Evolutionary conservation across 1,140 invertebrate genomes (phyloP), one percentile per base, ranked within the genome.

Genomic region (Solen grandis): DNA sequence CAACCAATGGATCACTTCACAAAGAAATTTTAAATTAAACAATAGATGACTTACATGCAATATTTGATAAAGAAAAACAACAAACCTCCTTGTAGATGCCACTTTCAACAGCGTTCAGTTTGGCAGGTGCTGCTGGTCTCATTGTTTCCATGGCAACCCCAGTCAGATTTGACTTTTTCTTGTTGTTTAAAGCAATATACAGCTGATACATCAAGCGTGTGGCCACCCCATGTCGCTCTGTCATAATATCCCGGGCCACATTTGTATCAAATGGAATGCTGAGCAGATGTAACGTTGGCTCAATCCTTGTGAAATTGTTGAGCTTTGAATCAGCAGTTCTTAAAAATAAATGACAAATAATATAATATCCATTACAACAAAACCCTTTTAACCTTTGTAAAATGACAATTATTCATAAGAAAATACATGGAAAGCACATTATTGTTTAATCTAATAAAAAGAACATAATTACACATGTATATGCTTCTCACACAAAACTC

Each of bases 121-220:
- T 92, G n/a, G 89, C 88, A 41, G 89, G 90, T 27, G 92, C 91
- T 57, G 90, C 87, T 14, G 92, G 88, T 27, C 88, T 88, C 86
- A 92, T 92, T 13, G 91, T 92, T 87, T 92, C 91, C 91, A 92
- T 92, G 72, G 91, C 90, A 84, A 91, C 87, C 52, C 90, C 90
- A 57, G 92, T 93, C n/a, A 93, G 81, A 78, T 90, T 91, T 5
- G 88, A 84, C 60, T 92, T 92, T 78, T 91, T 89, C 82, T 93
- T 93, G 73, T 91, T 90, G 52, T 87, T 92, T n/a, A 93, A 83
- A 33, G 91, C 89, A n/a, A 92, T 88, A 81, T 92, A 93, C 25
- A 93, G 81, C 78, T 93, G 91, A 70, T 93, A 93, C 83, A 93
- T 85, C 8, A 92, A 79, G 22, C 87, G 81, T 10, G 91, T 92